Conservation (phyloP, 1,140 invertebrate species). For the Neodiprion pinetum region DNA sequence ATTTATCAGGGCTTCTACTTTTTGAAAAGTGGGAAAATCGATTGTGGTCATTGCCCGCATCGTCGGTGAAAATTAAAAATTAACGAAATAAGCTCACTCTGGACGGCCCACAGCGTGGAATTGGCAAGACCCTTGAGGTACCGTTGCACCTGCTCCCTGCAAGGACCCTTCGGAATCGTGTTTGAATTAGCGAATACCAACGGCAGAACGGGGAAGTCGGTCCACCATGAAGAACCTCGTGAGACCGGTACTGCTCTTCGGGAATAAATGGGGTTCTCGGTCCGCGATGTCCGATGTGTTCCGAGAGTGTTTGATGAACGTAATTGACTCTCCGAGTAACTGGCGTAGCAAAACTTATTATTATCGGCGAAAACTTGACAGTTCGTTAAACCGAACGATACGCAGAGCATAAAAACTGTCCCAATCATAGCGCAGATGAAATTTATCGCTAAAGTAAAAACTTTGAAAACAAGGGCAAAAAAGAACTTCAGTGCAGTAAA, state of each 20-base stretch:
- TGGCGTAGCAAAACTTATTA: not conserved
- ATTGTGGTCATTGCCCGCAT: no score
- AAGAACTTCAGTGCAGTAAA: no score
- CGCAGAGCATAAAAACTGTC: not conserved
- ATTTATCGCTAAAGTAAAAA: no score
- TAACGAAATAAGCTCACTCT: conserved; percentile 35
- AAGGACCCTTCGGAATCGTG: conserved; percentile 34
- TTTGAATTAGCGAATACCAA: conserved; percentile 34
- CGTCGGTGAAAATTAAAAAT: no score
- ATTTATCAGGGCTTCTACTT: no score
- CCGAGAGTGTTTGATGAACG: not conserved
- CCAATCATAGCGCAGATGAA: not conserved
- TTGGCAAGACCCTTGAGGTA: conserved; percentile 38
- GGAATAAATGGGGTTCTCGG: not conserved
- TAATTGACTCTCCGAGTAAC: not conserved
- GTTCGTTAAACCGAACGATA: not conserved
- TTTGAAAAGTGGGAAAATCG: no score
- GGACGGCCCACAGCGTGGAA: conserved; percentile 45
- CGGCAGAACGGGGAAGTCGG: conserved; percentile 37
- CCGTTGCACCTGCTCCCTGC: conserved; percentile 36
- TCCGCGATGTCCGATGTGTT: not conserved
- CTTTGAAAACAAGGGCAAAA: no score
- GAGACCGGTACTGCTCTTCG: no score
- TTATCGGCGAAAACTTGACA: not conserved
- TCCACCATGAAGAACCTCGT: conserved; percentile 27